phyloP scores from a whole-genome alignment of 1,140 invertebrate species.

The Lucilia cuprina region DNA sequence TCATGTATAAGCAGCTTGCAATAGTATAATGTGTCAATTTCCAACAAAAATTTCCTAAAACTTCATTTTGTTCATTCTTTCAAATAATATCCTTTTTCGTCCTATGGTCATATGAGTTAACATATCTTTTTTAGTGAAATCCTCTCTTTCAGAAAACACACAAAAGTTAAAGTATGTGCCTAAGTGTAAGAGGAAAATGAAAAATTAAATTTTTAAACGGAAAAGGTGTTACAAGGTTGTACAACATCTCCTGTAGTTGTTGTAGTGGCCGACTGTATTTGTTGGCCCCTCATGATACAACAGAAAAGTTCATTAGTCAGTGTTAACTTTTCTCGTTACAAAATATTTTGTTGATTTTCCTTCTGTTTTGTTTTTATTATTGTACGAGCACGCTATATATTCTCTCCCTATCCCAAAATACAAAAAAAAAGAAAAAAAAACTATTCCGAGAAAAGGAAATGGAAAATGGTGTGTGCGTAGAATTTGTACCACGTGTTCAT shows the following conservation, averaged over 20 bases:
- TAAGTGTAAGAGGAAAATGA: too few relatives aligned
- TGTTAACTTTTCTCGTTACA: background rate
- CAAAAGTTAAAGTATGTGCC: too few relatives aligned
- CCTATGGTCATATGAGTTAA: too few relatives aligned
- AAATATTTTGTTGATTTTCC: background rate
- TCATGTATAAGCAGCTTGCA: too few relatives aligned
- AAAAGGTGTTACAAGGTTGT: conserved; percentile 9
- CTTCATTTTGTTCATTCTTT: too few relatives aligned
- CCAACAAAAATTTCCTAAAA: too few relatives aligned
- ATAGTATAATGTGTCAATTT: too few relatives aligned
- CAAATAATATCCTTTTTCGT: too few relatives aligned
- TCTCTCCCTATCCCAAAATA: background rate
- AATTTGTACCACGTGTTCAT: background rate
- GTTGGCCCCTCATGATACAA: background rate
- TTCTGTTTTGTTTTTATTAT: background rate
- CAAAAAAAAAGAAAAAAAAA: too few relatives aligned
- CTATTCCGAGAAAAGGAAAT: background rate
- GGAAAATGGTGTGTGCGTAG: background rate
- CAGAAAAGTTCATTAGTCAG: conserved; percentile 14
- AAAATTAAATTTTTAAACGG: too few relatives aligned
- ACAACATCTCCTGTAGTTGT: background rate
- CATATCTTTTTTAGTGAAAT: too few relatives aligned
- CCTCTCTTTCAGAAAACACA: too few relatives aligned
- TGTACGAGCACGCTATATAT: background rate
- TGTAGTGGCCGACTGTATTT: background rate